These are phyloP conservation scores for Zygaena filipendulae DNA, from an alignment of 2,888 invertebrate genomes.

Conservation along the genomic window DNA sequence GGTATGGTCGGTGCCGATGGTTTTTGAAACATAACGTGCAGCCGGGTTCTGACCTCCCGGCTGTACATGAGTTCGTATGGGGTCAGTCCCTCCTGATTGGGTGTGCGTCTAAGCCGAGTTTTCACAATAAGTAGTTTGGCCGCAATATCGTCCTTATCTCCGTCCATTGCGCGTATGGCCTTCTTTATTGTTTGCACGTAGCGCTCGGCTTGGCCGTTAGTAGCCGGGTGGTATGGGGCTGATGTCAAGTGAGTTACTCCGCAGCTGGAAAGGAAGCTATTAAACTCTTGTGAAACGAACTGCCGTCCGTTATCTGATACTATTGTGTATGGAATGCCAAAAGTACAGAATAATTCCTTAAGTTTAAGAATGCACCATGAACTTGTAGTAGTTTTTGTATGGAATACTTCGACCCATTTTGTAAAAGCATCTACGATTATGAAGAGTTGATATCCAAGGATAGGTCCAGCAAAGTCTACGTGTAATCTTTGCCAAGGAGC, in stretches of 20 bases:
- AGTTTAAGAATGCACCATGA: conserved; percentile 5
- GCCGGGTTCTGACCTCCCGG: too few species aligned
- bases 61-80: too few species aligned
- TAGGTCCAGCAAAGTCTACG: conserved; percentile 13
- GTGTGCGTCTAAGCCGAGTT: too few species aligned
- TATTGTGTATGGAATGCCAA: conserved; percentile 18
- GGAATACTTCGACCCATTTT: conserved; percentile 12
- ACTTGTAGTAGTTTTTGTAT: conserved; percentile 5
- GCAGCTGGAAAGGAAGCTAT: conserved; percentile 8
- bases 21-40: conserved; percentile 5
- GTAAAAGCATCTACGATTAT: conserved; percentile 8
- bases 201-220: conserved; percentile 15
- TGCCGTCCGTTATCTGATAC: conserved; percentile 13
- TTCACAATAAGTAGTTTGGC: too few species aligned
- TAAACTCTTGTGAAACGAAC: conserved; percentile 10
- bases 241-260: conserved; percentile 6
- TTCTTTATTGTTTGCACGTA: conserved; percentile 71
- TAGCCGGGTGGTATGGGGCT: conserved; percentile 12
- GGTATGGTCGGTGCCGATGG: conserved; percentile 2
- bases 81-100: too few species aligned
- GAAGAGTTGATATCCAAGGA: conserved; percentile 10
- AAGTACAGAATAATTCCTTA: conserved; percentile 74
- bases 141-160: too few species aligned
- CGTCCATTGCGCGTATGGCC: too few species aligned
- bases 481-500: conserved; percentile 16